phyloP scores from a whole-genome alignment of 92 coral and sea anemone species.

The Ricordea florida region DNA sequence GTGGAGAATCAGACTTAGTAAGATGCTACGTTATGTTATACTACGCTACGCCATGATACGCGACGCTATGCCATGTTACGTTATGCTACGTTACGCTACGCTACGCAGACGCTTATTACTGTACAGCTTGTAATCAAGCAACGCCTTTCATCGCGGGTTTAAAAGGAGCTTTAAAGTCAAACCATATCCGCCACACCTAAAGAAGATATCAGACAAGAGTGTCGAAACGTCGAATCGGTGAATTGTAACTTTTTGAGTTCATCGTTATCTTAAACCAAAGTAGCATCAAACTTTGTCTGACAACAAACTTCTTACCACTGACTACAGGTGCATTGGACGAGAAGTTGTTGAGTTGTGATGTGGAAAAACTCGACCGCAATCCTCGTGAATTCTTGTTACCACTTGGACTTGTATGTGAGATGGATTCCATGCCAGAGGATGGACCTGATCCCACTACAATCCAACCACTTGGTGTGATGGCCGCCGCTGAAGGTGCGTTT shows the following conservation, averaged over 20 bases:
- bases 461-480: conserved; percentile 97
- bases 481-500: conserved; percentile 89
- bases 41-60: too few relatives aligned
- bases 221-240: too few relatives aligned
- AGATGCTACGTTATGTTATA: too few relatives aligned
- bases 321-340: conserved; percentile 38
- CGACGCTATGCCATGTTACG: too few relatives aligned
- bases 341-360: conserved; percentile 70
- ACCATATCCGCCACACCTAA: too few relatives aligned
- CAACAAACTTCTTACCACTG: conserved; percentile 47
- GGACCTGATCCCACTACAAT: conserved; percentile 93
- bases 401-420: conserved; percentile 48
- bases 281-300: neutral
- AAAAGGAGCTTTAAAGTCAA: too few relatives aligned
- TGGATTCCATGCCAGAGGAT: conserved; percentile 35
- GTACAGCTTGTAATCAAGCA: neutral
- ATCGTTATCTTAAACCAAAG: neutral
- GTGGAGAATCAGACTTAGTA: too few relatives aligned
- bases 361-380: conserved; percentile 79
- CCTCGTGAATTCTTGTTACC: conserved; percentile 57
- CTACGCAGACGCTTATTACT: too few relatives aligned
- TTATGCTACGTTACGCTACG: too few relatives aligned
- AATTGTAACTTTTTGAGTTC: too few relatives aligned
- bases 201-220: too few relatives aligned
- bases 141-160: too few relatives aligned